These are phyloP conservation scores for Accipiter virgatus DNA, from an alignment of 2,113 vertebrate genomes.

Conservation along the genomic window DNA sequence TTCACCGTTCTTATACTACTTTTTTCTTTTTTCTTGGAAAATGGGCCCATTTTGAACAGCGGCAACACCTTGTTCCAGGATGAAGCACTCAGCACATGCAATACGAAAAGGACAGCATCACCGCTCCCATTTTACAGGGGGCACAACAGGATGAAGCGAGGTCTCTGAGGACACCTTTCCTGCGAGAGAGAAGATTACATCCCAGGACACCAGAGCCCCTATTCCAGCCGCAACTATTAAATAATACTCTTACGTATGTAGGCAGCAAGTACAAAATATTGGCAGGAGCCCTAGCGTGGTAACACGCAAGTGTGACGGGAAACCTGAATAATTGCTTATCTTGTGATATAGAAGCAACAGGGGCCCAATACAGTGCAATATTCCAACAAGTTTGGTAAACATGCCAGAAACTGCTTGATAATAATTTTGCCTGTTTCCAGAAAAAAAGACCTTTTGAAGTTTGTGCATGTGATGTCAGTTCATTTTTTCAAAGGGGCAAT, in stretches of 20 bases:
- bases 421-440: neutral
- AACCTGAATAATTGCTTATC: neutral
- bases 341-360: neutral
- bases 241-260: neutral
- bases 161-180: neutral
- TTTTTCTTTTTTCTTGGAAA: neutral
- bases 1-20: neutral
- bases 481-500: conserved; percentile 34
- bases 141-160: neutral
- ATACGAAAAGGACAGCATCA: neutral
- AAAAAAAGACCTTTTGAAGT: neutral
- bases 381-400: neutral
- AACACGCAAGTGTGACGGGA: neutral
- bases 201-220: neutral
- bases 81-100: neutral
- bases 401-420: neutral
- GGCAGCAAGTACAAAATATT: neutral
- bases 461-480: neutral
- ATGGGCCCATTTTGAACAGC: neutral
- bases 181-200: neutral
- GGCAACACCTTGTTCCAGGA: neutral
- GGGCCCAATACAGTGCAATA: neutral
- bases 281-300: neutral
- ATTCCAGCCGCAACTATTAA: neutral
- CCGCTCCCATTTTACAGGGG: neutral